Base-by-base conservation (phyloP, 2,113 vertebrate genomes). In the Mesoclemmys tuberculata region DNA sequence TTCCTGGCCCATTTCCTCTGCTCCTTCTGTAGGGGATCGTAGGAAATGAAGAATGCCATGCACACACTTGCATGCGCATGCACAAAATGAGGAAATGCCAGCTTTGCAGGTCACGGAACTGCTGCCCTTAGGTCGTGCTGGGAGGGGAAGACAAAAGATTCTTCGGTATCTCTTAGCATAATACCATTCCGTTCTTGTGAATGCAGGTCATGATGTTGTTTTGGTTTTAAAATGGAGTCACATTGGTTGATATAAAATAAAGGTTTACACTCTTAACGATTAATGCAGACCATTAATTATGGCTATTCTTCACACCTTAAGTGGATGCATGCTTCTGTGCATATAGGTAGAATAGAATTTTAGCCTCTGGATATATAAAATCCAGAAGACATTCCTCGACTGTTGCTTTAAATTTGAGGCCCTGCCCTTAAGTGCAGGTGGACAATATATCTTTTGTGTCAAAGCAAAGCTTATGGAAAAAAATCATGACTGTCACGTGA, bases 31-130 rank as follows among this genome's bases (percentile, higher is more conserved):
- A 52, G 84, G 1, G 10, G 22, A 38, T 5, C n/a, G 31, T 56
- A 21, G 24, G n/a, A 79, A 58, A 6, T 55, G 31, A 75, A 12
- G 27, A 11, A 29, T 75, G 41, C 29, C 51, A 24, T 41, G 46
- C 35, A 26, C 14, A 54, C 49, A 24, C 13, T 48, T 44, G 3
- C 1, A 3, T 12, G 5, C 18, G 16, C 46, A 1, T 27, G 81
- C 2, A 0, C 24, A 16, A 10, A 1, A 1, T 54, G 46, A 44
- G 9, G 51, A 49, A 14, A 9, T 55, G 41, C 24, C 74, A 29
- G 4, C n/a, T 46, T 77, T 14, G 24, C 12, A 27, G 29, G 26
- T 29, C 41, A 38, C 11, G 14, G n/a, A 38, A n/a, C 19, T 77
- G 22, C 44, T 77, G 26, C 26, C 38, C 2, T 12, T 77, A 44